Percentiles rank a stretch among this genome's conserved stretches.
phyloP scores from a whole-genome alignment of 2,797 vertebrate species.

The Pseudotriccus pelzelni region DNA sequence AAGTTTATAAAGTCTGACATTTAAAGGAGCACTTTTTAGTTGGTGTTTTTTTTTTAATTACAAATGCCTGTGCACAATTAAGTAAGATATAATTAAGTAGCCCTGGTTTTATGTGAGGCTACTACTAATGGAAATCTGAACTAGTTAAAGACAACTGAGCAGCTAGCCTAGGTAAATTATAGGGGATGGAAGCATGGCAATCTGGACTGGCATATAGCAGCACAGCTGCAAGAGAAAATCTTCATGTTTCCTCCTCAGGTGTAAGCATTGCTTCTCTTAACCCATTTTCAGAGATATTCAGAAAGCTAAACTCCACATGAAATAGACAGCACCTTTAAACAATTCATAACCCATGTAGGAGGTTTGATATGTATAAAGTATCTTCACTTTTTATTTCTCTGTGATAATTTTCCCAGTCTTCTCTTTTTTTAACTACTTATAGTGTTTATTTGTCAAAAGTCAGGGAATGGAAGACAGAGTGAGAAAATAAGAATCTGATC shows the following conservation, averaged over 20 bases:
- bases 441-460: background rate
- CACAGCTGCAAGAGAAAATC: background rate
- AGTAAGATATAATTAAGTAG: background rate
- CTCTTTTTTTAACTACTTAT: background rate
- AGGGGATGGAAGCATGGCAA: background rate
- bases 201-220: background rate
- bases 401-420: background rate
- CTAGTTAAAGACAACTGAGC: background rate
- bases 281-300: background rate
- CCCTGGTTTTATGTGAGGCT: background rate
- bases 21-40: rapidly evolving
- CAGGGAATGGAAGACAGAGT: rapidly evolving
- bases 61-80: background rate
- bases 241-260: background rate
- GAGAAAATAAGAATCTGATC: background rate
- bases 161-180: background rate
- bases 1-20: background rate
- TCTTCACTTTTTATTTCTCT: background rate
- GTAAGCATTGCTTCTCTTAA: background rate
- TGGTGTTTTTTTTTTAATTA: background rate
- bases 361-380: background rate
- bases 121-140: background rate
- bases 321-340: background rate
- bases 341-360: background rate
- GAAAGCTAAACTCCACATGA: background rate